Base-by-base conservation (phyloP, 2,797 vertebrate species). In the Jordanella pulchra region DNA sequence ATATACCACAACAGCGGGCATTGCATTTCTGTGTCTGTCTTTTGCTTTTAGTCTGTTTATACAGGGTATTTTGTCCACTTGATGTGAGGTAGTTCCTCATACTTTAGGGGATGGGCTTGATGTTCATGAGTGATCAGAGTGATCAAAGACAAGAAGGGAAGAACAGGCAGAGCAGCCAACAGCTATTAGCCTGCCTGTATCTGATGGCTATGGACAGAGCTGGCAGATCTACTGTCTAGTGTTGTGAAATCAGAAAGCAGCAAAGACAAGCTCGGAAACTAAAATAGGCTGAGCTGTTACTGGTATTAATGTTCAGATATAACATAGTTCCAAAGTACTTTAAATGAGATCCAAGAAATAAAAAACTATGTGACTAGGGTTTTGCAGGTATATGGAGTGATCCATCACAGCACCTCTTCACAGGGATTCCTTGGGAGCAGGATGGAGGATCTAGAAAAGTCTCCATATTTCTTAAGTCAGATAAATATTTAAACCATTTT, bases 91-190 rank as follows among this genome's bases (percentile, higher is more conserved):
- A 80, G 72, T 78, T 69, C 72, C 71, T 73, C 30, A 64, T 63
- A 69, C 69, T 79, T 79, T 79, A 80, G 75, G 78, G 89, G 85
- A 88, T 87, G 83, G 89, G 86, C 91, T 86, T 55, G 51, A 78
- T 74, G 74, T 86, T 81, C 86, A 87, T 93, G 92, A 93, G 92
- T 93, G 91, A 95, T 95, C 94, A 82, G 91, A 89, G 86, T 93
- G 93, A 95, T 95, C 95, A 95, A 94, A 95, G 94, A 87, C 94
- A 94, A 92, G 90, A 93, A 92, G 88, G 95, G 93, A 94, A 90
- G 92, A 93, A 93, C 93, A 92, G 91, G 92, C 94, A 90, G 91
- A 83, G 90, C 89, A 95, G 94, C 94, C 94, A 93, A 92, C 91
- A 92, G 89, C 88, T 86, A 94, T 95, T 92, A 94, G 89, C 69